Evolutionary conservation across 2,797 vertebrate species (phyloP).

Genomic region (Hypotaenidia okinawae): DNA sequence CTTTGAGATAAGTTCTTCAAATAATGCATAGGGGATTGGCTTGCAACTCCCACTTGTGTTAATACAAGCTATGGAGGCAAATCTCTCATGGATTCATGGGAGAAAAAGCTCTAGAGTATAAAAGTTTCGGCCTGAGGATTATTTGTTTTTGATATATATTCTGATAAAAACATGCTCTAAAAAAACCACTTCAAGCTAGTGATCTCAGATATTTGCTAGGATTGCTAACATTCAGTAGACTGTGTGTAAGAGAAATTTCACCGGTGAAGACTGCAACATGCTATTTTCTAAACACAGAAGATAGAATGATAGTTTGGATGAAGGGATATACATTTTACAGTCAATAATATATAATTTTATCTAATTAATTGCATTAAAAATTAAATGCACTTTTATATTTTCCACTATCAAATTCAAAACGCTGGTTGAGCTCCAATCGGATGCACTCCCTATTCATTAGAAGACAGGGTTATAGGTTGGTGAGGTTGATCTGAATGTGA

Average conservation of each 20-base stretch:
- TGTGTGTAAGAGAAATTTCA: background rate
- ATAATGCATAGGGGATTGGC: slow-evolving; percentile 49
- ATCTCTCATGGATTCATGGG: slow-evolving; percentile 44
- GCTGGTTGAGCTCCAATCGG: background rate
- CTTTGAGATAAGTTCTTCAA: slow-evolving; percentile 66
- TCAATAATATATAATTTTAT: background rate
- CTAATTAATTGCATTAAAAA: background rate
- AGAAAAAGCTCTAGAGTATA: slow-evolving; percentile 45
- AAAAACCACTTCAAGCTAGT: slow-evolving; percentile 13
- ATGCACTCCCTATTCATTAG: background rate
- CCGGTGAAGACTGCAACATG: background rate
- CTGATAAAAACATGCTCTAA: slow-evolving; percentile 46
- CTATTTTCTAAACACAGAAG: background rate
- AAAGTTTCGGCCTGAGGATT: slow-evolving; percentile 28
- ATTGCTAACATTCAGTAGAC: background rate
- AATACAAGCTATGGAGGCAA: slow-evolving; percentile 52
- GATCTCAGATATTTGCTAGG: background rate
- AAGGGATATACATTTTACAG: background rate
- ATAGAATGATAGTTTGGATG: background rate
- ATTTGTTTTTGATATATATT: slow-evolving; percentile 50
- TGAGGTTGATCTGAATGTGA: background rate
- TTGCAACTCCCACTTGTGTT: slow-evolving; percentile 56
- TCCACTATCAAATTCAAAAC: background rate
- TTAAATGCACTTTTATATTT: background rate
- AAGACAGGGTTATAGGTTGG: background rate